Evolutionary conservation across 1,140 invertebrate species (phyloP), one percentile per base, ranked within the genome.

Genomic region (Philopotamus ludificatus): DNA sequence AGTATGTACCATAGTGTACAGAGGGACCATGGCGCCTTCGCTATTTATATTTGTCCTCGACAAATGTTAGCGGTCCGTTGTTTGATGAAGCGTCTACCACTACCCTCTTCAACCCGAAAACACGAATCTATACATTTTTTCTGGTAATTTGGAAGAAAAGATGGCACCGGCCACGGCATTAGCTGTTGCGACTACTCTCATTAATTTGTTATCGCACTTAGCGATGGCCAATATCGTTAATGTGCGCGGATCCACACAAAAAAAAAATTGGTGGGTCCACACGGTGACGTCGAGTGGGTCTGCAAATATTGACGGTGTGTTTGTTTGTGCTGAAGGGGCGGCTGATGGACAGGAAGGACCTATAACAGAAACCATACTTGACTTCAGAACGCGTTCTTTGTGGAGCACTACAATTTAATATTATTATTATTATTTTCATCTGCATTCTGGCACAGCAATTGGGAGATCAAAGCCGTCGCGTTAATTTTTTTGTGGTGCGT

Each of bases 291-390:
- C 20, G 41, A 57, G 53, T 57, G 53, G 26, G 26, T 20, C 12
- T n/a, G 57, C 23, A 60, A 60, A 60, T 60, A 60, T 60, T 60
- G 57, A 60, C 57, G 15, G 22, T 44, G 57, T 60, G 57, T 47
- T 26, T 60, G 42, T 60, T 60, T 60, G 57, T 49, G 42, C 12
- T 41, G 53, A 57, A 41, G 53, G 53, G 53, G 4, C 53, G 25
- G 28, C 20, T 21, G 26, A 41, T 34, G 53, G 53, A 57, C 53
- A 57, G 53, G 53, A 57, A 57, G 53, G 53, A 16, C 7, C 53
- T 57, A 2, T 12, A 10, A 41, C 25, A 34, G 53, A 57, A 25
- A 57, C 53, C 26, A 15, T 41, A 57, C 53, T 57, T 42, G 53
- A 57, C 26, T 57, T 34, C 21, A 41, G 28, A 39, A 15, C 53